Evolutionary conservation across 2,888 invertebrate genomes (phyloP).

Genomic region (Xanthorhoe spadicearia): DNA sequence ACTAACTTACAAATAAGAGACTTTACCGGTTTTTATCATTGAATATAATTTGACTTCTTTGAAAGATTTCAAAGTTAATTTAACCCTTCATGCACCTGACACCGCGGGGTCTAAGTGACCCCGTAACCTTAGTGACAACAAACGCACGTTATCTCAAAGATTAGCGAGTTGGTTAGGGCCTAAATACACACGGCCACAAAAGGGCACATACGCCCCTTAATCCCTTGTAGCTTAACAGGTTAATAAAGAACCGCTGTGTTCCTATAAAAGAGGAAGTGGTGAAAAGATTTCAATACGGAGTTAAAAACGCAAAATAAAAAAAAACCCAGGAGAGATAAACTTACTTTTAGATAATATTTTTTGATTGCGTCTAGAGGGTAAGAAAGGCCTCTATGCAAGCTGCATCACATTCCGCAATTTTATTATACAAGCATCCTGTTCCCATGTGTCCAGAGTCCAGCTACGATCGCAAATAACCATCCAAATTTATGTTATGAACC

Average conservation of each 20-base stretch:
- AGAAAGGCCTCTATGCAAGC: too few species aligned
- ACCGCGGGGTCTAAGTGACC: constrained; percentile 14
- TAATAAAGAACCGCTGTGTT: constrained; percentile 6
- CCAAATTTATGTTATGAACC: neutral
- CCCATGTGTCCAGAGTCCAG: neutral
- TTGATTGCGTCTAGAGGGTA: too few species aligned
- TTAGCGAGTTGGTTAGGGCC: constrained; percentile 67
- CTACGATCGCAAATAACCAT: neutral
- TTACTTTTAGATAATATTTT: too few species aligned
- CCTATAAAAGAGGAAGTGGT: too few species aligned
- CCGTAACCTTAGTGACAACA: constrained; percentile 40
- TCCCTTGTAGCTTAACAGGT: constrained; percentile 27
- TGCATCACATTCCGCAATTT: too few species aligned
- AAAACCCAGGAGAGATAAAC: too few species aligned
- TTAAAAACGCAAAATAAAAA: neutral
- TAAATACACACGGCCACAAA: constrained; percentile 61
- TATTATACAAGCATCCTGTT: neutral
- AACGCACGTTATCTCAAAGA: constrained; percentile 58
- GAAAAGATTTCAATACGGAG: too few species aligned
- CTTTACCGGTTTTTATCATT: neutral
- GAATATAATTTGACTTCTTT: neutral
- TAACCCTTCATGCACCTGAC: neutral
- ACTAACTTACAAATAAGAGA: too few species aligned
- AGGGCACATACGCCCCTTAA: constrained; percentile 33
- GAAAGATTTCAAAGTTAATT: constrained; percentile 5